phyloP scores from a whole-genome alignment of 2,797 vertebrate genomes.

The Micrastur ruficollis region DNA sequence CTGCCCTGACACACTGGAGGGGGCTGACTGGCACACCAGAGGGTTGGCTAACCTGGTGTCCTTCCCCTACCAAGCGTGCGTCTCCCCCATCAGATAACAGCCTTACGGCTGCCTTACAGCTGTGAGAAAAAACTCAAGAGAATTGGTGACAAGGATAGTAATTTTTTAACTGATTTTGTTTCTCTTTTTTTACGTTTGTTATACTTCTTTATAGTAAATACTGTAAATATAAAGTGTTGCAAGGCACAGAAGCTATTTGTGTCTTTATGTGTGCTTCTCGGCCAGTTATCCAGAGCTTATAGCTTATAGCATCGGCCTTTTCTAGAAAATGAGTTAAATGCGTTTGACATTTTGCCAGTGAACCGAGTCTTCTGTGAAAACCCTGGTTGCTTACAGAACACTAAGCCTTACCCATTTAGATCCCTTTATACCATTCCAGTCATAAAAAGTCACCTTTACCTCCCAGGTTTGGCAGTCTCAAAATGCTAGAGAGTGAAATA shows the following conservation, averaged over 20 bases:
- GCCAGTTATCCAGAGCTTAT: background rate
- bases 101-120: background rate
- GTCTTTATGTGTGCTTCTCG: background rate
- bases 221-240: background rate
- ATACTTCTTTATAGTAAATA: background rate
- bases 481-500: background rate
- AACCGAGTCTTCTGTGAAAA: background rate
- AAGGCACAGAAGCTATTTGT: background rate
- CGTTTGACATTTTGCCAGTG: background rate
- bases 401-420: background rate
- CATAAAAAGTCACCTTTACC: background rate
- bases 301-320: background rate
- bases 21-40: background rate
- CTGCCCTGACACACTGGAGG: background rate
- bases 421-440: background rate
- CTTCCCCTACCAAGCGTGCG: background rate
- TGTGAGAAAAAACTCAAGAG: background rate
- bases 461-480: background rate
- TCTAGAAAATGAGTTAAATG: background rate
- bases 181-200: background rate
- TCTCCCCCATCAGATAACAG: background rate
- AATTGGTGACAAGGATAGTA: background rate
- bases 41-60: background rate
- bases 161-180: background rate
- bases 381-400: background rate